These are phyloP conservation scores for Leptodactylus fuscus DNA, from an alignment of 2,113 vertebrate species.

Conservation along the genomic window DNA sequence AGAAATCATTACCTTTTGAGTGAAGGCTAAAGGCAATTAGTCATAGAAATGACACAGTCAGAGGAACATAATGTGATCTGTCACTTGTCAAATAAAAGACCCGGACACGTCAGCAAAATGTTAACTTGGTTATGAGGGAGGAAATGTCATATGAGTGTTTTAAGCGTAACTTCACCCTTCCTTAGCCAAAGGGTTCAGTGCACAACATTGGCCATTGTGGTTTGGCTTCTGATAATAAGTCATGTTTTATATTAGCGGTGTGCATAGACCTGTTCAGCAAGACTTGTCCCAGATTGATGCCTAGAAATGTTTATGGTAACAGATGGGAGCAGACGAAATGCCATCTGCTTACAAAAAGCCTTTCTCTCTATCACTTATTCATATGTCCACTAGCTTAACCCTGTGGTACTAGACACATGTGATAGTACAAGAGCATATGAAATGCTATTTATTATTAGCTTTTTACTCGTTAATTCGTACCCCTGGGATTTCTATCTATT, in stretches of 20 bases:
- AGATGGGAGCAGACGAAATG: slow-evolving; percentile 43
- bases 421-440: too few relatives aligned
- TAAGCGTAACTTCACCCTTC: background rate
- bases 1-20: slow-evolving; percentile 49
- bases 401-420: background rate
- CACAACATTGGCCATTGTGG: background rate
- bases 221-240: slow-evolving; percentile 14
- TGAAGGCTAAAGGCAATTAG: slow-evolving; percentile 51
- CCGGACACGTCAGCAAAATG: slow-evolving; percentile 34
- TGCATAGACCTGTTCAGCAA: slow-evolving; percentile 35
- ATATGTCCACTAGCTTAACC: slow-evolving; percentile 44
- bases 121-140: slow-evolving; percentile 50
- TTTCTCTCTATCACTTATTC: slow-evolving; percentile 32
- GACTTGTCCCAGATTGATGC: slow-evolving; percentile 40
- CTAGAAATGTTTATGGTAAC: slow-evolving; percentile 47
- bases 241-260: slow-evolving; percentile 10
- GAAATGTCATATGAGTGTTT: background rate
- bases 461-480: background rate
- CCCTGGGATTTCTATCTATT: too few relatives aligned
- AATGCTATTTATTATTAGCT: background rate
- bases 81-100: slow-evolving; percentile 36
- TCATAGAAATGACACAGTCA: slow-evolving; percentile 47
- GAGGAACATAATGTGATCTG: slow-evolving; percentile 44
- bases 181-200: background rate
- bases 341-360: slow-evolving; percentile 47